These are phyloP conservation scores for Oryzaephilus surinamensis DNA, from an alignment of 1,140 invertebrate species.

Conservation along the genomic window DNA sequence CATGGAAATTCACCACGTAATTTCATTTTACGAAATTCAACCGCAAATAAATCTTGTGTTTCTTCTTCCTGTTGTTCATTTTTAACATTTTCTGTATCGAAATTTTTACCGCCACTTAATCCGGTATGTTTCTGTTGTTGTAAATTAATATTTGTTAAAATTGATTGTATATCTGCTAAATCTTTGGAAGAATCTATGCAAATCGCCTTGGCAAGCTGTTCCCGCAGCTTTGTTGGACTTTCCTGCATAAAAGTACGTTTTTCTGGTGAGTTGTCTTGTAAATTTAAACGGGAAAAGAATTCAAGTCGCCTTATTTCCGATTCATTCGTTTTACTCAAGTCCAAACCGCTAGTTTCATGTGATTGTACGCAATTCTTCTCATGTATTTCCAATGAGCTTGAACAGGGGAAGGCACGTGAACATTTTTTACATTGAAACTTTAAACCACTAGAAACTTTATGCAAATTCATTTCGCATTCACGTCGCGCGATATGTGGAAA, in stretches of 20 bases:
- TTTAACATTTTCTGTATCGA: too few relatives aligned
- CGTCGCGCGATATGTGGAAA: slow-evolving; percentile 65
- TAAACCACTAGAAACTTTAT: slow-evolving; percentile 49
- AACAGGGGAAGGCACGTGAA: slow-evolving; percentile 61
- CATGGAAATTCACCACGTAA: slow-evolving; percentile 80
- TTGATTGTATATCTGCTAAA: slow-evolving; percentile 74
- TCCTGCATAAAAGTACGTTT: slow-evolving; percentile 12
- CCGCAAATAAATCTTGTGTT: slow-evolving; percentile 66
- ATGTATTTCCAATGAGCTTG: slow-evolving; percentile 57
- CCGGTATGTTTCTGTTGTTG: slow-evolving; percentile 46
- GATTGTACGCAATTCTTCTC: slow-evolving; percentile 42
- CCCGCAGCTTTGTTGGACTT: slow-evolving; percentile 12
- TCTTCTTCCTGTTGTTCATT: slow-evolving; percentile 52
- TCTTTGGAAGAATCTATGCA: slow-evolving; percentile 48
- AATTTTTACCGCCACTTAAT: too few relatives aligned
- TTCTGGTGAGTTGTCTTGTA: slow-evolving; percentile 52
- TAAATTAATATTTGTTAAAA: slow-evolving; percentile 54
- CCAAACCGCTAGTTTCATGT: slow-evolving; percentile 23
- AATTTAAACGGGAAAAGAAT: slow-evolving; percentile 68
- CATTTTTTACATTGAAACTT: slow-evolving; percentile 64
- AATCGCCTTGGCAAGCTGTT: slow-evolving; percentile 20
- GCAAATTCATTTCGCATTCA: slow-evolving; percentile 57
- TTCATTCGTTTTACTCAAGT: slow-evolving; percentile 21
- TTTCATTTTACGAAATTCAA: slow-evolving; percentile 76
- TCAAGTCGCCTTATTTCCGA: slow-evolving; percentile 53